Base-by-base conservation (phyloP, 37 sponge, comb jelly and placozoan genomes). In the Cliona cf. orientalis region DNA sequence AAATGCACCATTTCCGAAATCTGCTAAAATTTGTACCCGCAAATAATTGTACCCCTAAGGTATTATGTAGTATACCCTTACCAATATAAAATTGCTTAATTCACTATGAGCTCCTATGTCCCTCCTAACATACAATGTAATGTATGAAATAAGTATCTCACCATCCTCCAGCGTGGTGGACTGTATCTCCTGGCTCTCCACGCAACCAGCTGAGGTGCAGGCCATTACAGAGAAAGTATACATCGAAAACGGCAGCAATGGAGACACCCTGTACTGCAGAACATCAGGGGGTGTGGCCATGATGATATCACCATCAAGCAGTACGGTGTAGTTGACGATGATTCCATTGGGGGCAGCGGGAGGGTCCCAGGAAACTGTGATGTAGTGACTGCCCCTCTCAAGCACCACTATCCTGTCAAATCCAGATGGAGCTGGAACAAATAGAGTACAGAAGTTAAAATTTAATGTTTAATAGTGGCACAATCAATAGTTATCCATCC, bases 131-230 rank as follows among this genome's bases (percentile, higher is more conserved):
- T n/a, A n/a, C n/a, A n/a, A n/a, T n/a, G n/a, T n/a, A n/a, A n/a
- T n/a, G n/a, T n/a, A n/a, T n/a, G n/a, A n/a, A n/a, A 67, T 37
- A 21, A 34, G 22, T 3, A 33, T 58, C 76, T 75, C 31, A 89
- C 90, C 75, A 66, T 84, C 91, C 77, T 96, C 86, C n/a, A 39
- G 23, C 39, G 97, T 96, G 12, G 43, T 90, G 6, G 33, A 62
- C 21, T 9, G 2, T 12, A 76, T 53, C 2, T 69, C 31, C 7
- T 65, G 53, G 69, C 87, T 86, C 28, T 77, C 71, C n/a, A 77
- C 83, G 81, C 94, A 93, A 42, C 91, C 97, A 0, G 56, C 89
- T 36, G 44, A 40, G n/a, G 80, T 96, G 58, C 97, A 96, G 19
- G 87, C 88, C 25, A 39, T 56, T 3, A 90, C 83, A 42, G 82